Conservation (phyloP, 2,113 vertebrate genomes). For the Chaetops frenatus region DNA sequence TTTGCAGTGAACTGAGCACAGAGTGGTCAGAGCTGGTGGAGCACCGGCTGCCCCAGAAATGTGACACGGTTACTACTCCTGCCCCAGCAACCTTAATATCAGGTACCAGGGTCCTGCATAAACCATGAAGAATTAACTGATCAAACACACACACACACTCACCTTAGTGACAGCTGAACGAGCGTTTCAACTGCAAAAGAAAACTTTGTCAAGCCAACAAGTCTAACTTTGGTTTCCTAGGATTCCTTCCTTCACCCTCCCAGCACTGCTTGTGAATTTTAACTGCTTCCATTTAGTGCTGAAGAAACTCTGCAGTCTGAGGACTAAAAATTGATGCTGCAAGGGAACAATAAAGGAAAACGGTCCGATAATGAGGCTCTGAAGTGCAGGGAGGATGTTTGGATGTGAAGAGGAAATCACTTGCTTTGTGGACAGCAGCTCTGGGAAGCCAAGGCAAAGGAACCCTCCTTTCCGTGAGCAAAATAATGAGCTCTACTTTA, state of each 20-base stretch:
- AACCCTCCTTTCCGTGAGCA: background rate
- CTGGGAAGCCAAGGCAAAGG: background rate
- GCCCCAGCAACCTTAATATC: background rate
- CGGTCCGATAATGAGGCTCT: background rate
- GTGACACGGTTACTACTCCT: background rate
- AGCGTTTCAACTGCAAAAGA: background rate
- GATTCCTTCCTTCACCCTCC: background rate
- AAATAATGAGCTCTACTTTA: background rate
- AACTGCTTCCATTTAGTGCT: background rate
- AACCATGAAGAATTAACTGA: constrained; percentile 11
- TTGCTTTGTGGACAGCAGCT: background rate
- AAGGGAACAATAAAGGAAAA: background rate
- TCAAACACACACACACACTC: background rate
- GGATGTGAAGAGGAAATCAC: background rate
- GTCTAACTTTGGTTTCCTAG: background rate
- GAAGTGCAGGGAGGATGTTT: background rate
- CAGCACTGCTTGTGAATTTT: background rate
- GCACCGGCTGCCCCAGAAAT: constrained; percentile 4
- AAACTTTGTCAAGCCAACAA: background rate
- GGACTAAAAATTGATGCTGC: background rate
- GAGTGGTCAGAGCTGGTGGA: background rate
- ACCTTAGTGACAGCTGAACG: background rate
- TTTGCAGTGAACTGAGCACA: background rate
- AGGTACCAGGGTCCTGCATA: constrained; percentile 4
- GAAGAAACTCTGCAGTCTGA: background rate